Evolutionary conservation across 2,888 invertebrate genomes (phyloP), one percentile per base, ranked within the genome.

Genomic region (Allacma fusca): DNA sequence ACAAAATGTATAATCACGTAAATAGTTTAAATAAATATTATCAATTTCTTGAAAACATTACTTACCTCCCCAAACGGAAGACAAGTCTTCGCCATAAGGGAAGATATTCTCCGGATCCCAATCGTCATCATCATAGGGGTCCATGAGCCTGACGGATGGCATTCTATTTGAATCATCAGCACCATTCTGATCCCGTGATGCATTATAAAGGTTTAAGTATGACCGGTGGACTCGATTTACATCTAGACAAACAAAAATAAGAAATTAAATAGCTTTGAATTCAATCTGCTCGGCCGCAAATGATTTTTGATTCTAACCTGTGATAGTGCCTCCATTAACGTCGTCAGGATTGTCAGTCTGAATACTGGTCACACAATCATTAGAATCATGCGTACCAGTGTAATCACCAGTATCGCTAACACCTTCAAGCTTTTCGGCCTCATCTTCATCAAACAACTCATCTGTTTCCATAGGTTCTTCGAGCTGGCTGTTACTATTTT

Each of bases 161-260:
- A 43, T 65, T 50, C 67, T 34, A 9, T n/a, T 26, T 57, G 43
- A 70, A 44, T 71, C 74, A 50, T 72, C 64, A 19, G n/a, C 73
- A 29, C 73, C 75, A 59, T 74, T 43, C 21, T 40, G 65, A 50
- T 74, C 74, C 28, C 69, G 75, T n/a, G 79, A 76, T 12, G 80
- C 81, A 74, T 81, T 83, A 75, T 80, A 84, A 26, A 84, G 79
- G 62, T 84, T 83, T 78, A 81, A 80, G 59, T 83, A 84, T 68
- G 82, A 82, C 44, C 81, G 73, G 73, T 84, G 82, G 13, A 83
- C 81, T 57, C 81, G 73, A 75, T 84, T 81, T 9, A 83, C 81
- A 57, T 80, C 82, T 72, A 43, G 19, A 44, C 24, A 71, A 50
- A 40, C 7, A 5, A 69, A 19, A 16, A 76, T 0, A 2, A 13